Conservation (phyloP, 2,888 invertebrate genomes). For the Pyrochroa serraticornis region DNA sequence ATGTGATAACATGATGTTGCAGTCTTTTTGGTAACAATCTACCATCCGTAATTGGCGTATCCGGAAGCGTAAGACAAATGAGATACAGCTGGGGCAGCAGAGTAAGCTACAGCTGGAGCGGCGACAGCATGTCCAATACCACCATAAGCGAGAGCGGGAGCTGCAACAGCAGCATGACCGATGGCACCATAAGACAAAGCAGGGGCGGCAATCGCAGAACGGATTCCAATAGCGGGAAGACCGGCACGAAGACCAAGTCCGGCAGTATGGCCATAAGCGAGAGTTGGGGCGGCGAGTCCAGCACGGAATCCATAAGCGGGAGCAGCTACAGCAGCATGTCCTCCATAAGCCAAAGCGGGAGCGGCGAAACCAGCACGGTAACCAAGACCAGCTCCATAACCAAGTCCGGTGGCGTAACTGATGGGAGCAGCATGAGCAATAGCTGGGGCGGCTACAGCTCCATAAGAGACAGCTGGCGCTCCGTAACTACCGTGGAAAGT, state of each 20-base stretch:
- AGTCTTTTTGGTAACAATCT: neutral
- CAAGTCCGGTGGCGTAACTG: neutral
- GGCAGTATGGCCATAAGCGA: conserved; percentile 42
- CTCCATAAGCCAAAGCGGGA: conserved; percentile 54
- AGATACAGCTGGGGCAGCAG: conserved; percentile 68
- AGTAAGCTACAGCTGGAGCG: conserved; percentile 58
- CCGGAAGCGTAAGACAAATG: conserved; percentile 63
- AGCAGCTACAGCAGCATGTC: conserved; percentile 13
- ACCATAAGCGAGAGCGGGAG: conserved; percentile 21
- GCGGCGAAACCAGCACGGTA: conserved; percentile 14
- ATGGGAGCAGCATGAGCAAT: neutral
- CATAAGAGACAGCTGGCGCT: conserved; percentile 16
- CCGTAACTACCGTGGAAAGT: conserved; percentile 24
- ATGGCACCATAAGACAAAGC: too few species aligned
- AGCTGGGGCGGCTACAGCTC: conserved; percentile 1
- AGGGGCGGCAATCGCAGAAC: too few species aligned
- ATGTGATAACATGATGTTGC: too few species aligned
- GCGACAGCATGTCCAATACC: too few species aligned
- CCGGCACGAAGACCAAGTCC: too few species aligned
- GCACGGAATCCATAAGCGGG: neutral
- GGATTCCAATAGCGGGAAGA: too few species aligned
- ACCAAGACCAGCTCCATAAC: too few species aligned
- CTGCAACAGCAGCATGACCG: conserved; percentile 45
- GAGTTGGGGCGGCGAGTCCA: conserved; percentile 23
- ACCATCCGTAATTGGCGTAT: conserved; percentile 39